A percentile compares a stretch with the other conserved stretches of the same genome.
Conservation (phyloP, 2,888 invertebrate genomes). For the Sialis fuliginosa region DNA sequence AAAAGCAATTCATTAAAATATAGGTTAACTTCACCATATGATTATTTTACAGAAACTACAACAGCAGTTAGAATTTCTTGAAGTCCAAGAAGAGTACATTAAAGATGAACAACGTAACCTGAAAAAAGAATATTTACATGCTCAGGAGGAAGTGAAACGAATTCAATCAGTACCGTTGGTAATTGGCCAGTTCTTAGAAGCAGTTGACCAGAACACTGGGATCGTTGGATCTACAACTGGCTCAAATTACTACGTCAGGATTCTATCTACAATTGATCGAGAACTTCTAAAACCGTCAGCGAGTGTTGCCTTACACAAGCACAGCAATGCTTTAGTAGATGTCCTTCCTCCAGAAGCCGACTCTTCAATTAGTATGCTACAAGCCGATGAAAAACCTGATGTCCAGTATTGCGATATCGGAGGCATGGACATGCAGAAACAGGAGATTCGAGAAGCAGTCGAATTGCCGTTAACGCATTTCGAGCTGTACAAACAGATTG, state of each 20-base stretch:
- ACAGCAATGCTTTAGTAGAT: slow-evolving; percentile 99
- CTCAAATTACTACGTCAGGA: slow-evolving; percentile 97
- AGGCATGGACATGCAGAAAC: slow-evolving; percentile 99
- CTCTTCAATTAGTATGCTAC: slow-evolving; percentile 96
- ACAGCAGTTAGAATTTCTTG: slow-evolving; percentile 88
- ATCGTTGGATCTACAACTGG: slow-evolving; percentile 98
- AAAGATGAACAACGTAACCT: slow-evolving; percentile 98
- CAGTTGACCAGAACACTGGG: slow-evolving; percentile 98
- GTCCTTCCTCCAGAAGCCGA: slow-evolving; percentile 98
- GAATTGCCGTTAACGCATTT: slow-evolving; percentile 96
- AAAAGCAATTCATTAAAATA: neutral
- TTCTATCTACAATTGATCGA: slow-evolving; percentile 93
- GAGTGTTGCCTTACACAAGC: slow-evolving; percentile 95
- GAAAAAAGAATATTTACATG: slow-evolving; percentile 97
- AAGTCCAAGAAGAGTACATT: slow-evolving; percentile 98
- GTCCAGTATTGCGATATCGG: slow-evolving; percentile 96
- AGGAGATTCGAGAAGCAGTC: slow-evolving; percentile 97
- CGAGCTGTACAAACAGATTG: slow-evolving; percentile 94
- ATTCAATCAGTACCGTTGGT: slow-evolving; percentile 98
- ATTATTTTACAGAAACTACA: slow-evolving; percentile 61
- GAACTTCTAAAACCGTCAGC: slow-evolving; percentile 95
- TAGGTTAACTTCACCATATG: too few relatives aligned
- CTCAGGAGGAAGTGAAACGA: slow-evolving; percentile 93
- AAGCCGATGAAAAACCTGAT: slow-evolving; percentile 96
- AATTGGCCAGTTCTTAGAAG: slow-evolving; percentile 97